Evolutionary conservation across 2,797 vertebrate genomes (phyloP).

Genomic region (Picus viridis): DNA sequence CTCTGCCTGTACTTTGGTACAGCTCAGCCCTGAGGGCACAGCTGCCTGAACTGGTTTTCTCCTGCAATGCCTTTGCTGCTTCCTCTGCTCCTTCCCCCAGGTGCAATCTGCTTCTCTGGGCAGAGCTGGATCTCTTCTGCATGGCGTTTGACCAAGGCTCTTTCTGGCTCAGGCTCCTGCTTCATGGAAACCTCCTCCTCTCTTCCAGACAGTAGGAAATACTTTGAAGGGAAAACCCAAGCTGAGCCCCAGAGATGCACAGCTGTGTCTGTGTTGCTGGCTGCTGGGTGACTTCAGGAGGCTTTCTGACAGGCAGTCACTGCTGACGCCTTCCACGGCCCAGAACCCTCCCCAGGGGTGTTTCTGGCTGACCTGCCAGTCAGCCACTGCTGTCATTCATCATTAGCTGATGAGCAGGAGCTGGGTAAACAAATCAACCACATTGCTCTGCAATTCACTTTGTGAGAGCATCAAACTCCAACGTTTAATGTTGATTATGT

Average conservation of each 20-base stretch:
- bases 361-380: slow-evolving; percentile 27
- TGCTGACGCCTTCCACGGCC: background rate
- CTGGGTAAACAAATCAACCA: slow-evolving; percentile 24
- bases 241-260: background rate
- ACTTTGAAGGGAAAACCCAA: background rate
- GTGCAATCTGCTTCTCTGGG: background rate
- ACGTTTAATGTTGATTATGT: slow-evolving; percentile 18
- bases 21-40: too few species aligned
- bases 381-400: background rate
- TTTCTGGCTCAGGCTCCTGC: background rate
- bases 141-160: background rate
- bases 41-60: background rate
- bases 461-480: slow-evolving; percentile 1
- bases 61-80: background rate
- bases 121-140: background rate
- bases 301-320: background rate
- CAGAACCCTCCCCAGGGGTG: background rate
- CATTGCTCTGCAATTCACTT: background rate
- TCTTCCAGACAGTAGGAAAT: background rate
- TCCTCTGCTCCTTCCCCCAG: background rate
- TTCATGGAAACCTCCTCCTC: background rate
- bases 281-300: background rate
- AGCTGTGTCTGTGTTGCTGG: background rate
- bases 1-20: background rate
- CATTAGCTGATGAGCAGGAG: background rate